Base-by-base conservation (phyloP, 2,888 invertebrate genomes). In the Cylloceria caligata region DNA sequence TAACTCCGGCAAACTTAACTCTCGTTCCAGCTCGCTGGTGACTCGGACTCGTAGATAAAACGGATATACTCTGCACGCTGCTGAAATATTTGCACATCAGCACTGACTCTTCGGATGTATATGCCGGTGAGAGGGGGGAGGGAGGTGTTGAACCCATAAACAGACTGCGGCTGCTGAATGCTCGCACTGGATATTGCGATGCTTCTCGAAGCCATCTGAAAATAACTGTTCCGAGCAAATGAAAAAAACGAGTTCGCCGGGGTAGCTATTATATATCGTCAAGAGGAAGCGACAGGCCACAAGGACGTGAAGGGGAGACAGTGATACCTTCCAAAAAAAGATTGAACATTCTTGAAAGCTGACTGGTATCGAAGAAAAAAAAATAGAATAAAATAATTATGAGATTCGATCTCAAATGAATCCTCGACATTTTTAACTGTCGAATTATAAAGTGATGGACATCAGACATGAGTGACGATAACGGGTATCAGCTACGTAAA, bases 131-230 rank as follows among this genome's bases (percentile, higher is more conserved):
- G 75, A 80, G 80, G 84, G 68, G 76, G 42, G n/a, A n/a, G n/a
- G 30, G 83, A 87, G 88, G 86, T 88, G 89, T 88, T 89, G 88
- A 89, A 87, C 89, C 86, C 89, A 86, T 88, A 89, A 85, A 89
- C 87, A 86, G 88, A 69, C 60, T 71, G 71, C 49, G 19, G 71
- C 67, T 62, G 67, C 67, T 62, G 79, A 69, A 75, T 62, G n/a
- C 65, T 74, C 36, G 49, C 34, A 71, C 74, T 75, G 71, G 78
- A 82, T 82, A 57, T 71, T 55, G 57, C 60, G 71, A 65, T 65
- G 57, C 64, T 82, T 69, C 69, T 49, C 71, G 49, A 65, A 76
- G 60, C 76, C 24, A 81, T 86, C 88, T 89, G 89, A 89, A 89
- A 90, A 89, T 89, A 89, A 80, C 83, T 81, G 77, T 79, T 60